A percentile compares a stretch with the other conserved stretches of the same genome.
phyloP scores from a whole-genome alignment of 2,888 invertebrate species.

The Heteropelma amictum region DNA sequence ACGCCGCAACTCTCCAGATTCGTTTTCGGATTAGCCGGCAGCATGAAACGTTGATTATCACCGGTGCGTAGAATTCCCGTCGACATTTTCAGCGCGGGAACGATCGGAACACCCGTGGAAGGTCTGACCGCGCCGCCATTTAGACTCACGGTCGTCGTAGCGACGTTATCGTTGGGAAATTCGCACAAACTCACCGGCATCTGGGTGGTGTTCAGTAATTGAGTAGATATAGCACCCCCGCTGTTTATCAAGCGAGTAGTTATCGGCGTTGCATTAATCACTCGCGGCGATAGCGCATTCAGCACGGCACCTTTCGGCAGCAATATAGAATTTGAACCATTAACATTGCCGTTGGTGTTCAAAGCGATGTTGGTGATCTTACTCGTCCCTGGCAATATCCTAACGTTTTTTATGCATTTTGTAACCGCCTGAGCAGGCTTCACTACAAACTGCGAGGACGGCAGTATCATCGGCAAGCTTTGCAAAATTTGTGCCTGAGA shows the following conservation, averaged over 20 bases:
- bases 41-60: slow-evolving; percentile 65
- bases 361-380: slow-evolving; percentile 51
- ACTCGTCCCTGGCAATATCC: slow-evolving; percentile 64
- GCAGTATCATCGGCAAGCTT: slow-evolving; percentile 66
- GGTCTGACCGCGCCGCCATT: slow-evolving; percentile 40
- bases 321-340: slow-evolving; percentile 66
- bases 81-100: slow-evolving; percentile 44
- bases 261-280: slow-evolving; percentile 69
- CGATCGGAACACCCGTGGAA: background rate
- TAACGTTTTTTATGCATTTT: slow-evolving; percentile 67
- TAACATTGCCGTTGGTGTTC: slow-evolving; percentile 38
- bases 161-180: slow-evolving; percentile 57
- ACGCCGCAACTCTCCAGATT: slow-evolving; percentile 46
- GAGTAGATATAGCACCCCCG: slow-evolving; percentile 63
- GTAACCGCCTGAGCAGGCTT: slow-evolving; percentile 69
- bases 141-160: slow-evolving; percentile 31
- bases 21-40: slow-evolving; percentile 65
- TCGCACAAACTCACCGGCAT: slow-evolving; percentile 63
- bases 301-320: slow-evolving; percentile 68
- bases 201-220: slow-evolving; percentile 65
- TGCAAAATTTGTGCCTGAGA: slow-evolving; percentile 68
- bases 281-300: slow-evolving; percentile 66
- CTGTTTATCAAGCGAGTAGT: slow-evolving; percentile 65
- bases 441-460: slow-evolving; percentile 71
- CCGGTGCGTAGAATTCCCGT: slow-evolving; percentile 62